These are phyloP conservation scores for Tiaroga cobitis DNA, from an alignment of 2,797 vertebrate species.

Conservation along the genomic window DNA sequence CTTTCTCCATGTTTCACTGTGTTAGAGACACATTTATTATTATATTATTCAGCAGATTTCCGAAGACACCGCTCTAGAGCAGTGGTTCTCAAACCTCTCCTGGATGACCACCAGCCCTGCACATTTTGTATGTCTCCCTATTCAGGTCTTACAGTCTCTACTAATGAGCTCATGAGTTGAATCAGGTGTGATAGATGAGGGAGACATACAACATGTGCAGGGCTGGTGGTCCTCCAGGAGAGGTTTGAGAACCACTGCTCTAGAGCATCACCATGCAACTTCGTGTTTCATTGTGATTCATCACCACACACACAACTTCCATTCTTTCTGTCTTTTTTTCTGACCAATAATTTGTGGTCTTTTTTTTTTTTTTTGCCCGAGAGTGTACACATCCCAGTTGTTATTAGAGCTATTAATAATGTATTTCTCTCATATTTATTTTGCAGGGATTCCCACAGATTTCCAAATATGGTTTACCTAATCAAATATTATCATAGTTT, in stretches of 20 bases:
- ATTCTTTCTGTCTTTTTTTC: not conserved
- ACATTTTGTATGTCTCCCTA: too few relatives aligned
- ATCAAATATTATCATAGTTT: not conserved
- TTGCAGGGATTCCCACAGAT: not conserved
- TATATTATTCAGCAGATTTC: not conserved
- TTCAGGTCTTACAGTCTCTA: too few relatives aligned
- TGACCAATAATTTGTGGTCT: too few relatives aligned
- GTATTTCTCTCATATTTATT: not conserved
- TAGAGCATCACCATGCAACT: not conserved
- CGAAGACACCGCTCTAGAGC: not conserved
- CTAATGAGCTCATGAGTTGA: too few relatives aligned
- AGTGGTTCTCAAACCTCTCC: too few relatives aligned
- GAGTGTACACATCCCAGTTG: not conserved
- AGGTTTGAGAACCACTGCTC: not conserved
- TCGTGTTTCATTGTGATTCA: not conserved
- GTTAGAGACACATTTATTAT: not conserved
- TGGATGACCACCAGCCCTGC: too few relatives aligned
- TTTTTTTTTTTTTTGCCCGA: too few relatives aligned
- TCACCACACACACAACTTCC: not conserved
- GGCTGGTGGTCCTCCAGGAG: too few relatives aligned
- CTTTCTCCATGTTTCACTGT: not conserved
- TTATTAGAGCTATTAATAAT: not conserved
- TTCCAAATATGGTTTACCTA: not conserved
- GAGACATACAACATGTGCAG: too few relatives aligned
- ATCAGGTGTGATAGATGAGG: too few relatives aligned